These are phyloP conservation scores for Aeoliscus strigatus DNA, from an alignment of 2,797 vertebrate species.

Conservation along the genomic window DNA sequence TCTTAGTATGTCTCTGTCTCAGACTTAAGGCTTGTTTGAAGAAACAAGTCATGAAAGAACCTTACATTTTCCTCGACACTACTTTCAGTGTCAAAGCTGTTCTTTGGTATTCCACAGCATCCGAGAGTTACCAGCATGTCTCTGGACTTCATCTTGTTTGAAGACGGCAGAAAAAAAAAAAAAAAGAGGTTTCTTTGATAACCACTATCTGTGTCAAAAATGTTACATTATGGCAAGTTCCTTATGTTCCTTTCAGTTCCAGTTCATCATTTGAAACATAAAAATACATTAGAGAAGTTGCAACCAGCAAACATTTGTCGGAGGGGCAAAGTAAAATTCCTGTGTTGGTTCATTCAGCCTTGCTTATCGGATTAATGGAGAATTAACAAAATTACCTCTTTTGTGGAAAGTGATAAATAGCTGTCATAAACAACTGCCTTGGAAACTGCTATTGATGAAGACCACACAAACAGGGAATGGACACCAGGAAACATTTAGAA, in stretches of 20 bases:
- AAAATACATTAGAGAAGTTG: no score
- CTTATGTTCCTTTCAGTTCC: no score
- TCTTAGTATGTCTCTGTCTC: not conserved
- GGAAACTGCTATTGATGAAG: conserved; percentile 28
- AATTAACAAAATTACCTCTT: conserved; percentile 53
- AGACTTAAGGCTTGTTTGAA: not conserved
- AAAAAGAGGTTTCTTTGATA: no score
- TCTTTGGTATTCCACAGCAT: no score
- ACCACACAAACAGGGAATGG: conserved; percentile 25
- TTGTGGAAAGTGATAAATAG: conserved; percentile 50
- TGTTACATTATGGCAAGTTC: not conserved
- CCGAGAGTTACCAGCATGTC: no score
- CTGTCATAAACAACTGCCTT: conserved; percentile 52
- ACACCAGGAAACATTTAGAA: conserved; percentile 27
- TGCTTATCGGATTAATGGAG: conserved; percentile 59
- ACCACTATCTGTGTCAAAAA: not conserved
- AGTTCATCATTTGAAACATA: no score
- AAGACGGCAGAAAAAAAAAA: no score
- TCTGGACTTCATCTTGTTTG: no score
- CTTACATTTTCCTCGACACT: no score
- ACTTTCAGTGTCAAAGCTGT: no score
- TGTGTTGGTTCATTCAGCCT: conserved; percentile 25
- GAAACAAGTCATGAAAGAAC: not conserved
- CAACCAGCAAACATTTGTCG: no score
- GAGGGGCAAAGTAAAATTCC: conserved; percentile 30